Conservation (phyloP, 1,140 invertebrate species). For the Ganaspis sp. region DNA sequence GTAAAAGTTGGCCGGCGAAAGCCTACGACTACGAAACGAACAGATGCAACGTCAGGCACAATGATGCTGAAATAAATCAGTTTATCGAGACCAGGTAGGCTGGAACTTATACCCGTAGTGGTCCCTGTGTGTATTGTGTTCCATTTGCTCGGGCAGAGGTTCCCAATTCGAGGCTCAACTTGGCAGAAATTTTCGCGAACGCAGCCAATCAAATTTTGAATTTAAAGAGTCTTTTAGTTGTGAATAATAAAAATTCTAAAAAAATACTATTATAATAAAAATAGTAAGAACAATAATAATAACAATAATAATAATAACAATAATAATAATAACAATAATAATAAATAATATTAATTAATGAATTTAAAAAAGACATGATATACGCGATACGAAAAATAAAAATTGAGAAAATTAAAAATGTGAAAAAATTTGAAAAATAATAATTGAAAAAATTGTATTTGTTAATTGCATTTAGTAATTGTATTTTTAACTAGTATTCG, state of each 20-base stretch:
- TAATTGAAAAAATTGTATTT: not conserved
- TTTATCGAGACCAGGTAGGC: slow-evolving; percentile 72
- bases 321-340: too few relatives aligned
- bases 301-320: too few relatives aligned
- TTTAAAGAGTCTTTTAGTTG: too few relatives aligned
- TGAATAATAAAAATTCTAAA: not conserved
- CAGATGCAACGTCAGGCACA: slow-evolving; percentile 68
- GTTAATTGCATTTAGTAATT: too few relatives aligned
- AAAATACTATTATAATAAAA: too few relatives aligned
- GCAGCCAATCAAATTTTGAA: not conserved
- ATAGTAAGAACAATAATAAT: too few relatives aligned
- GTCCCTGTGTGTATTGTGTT: slow-evolving; percentile 53
- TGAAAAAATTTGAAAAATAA: not conserved
- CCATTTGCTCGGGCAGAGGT: slow-evolving; percentile 55
- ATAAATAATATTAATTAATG: too few relatives aligned
- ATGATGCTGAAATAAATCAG: slow-evolving; percentile 75
- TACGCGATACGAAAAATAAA: too few relatives aligned
- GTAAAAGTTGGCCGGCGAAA: slow-evolving; percentile 3
- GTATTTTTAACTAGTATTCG: too few relatives aligned
- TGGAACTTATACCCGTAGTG: slow-evolving; percentile 51
- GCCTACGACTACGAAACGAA: slow-evolving; percentile 46
- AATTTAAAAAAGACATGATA: too few relatives aligned
- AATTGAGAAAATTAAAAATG: not conserved
- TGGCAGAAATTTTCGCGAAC: slow-evolving; percentile 20
- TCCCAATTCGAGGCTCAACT: slow-evolving; percentile 50